Conservation (phyloP, 2,888 invertebrate species). For the Diogma glabrata region DNA sequence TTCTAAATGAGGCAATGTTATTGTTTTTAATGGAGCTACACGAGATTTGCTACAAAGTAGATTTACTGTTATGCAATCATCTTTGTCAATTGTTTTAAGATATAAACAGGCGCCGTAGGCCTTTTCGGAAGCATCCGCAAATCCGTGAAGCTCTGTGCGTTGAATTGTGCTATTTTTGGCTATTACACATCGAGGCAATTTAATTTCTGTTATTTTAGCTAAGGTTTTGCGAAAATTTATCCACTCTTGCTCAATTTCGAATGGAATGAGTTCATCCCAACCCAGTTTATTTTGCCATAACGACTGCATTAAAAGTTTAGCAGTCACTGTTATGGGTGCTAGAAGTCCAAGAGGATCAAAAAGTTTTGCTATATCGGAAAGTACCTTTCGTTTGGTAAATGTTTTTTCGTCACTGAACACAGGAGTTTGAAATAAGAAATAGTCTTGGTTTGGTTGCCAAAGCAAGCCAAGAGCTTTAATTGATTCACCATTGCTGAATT, state of each 20-base stretch:
- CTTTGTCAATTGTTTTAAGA: background rate
- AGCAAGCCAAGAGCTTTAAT: background rate
- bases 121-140: background rate
- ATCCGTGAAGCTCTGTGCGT: background rate
- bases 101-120: background rate
- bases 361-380: background rate
- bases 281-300: background rate
- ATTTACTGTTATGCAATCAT: background rate
- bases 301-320: too few relatives aligned
- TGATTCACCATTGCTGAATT: background rate
- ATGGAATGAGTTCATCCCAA: background rate
- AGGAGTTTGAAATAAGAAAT: background rate
- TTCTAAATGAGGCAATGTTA: background rate
- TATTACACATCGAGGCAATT: background rate
- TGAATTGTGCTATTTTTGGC: background rate
- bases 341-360: background rate
- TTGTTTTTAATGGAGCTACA: background rate
- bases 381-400: background rate
- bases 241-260: too few relatives aligned
- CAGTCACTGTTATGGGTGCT: background rate
- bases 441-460: background rate
- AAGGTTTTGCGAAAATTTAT: too few relatives aligned
- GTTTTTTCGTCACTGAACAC: background rate
- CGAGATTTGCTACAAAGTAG: background rate
- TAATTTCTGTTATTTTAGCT: too few relatives aligned